Evolutionary conservation across 2,888 invertebrate genomes (phyloP).

Genomic region (Noctuana brunneofusca): DNA sequence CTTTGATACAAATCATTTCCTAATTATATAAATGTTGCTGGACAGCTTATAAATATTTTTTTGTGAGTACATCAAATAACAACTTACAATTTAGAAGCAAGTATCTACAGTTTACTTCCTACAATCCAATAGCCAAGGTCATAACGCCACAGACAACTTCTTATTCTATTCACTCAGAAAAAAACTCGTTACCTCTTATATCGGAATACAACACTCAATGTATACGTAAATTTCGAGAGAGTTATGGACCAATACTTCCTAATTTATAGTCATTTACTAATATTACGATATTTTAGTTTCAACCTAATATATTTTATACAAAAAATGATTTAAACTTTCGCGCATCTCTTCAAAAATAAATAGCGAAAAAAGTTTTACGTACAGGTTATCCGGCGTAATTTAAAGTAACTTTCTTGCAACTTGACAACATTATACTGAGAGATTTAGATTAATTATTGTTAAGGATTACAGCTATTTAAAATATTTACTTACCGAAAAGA

Average conservation of each 20-base stretch:
- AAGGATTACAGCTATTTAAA: conserved; percentile 8
- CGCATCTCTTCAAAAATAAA: conserved; percentile 68
- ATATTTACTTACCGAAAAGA: conserved; percentile 91
- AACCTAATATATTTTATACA: conserved; percentile 36
- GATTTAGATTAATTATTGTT: background rate
- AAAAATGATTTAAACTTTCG: conserved; percentile 66
- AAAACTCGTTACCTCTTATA: conserved; percentile 62
- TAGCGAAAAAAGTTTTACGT: conserved; percentile 51
- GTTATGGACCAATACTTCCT: background rate
- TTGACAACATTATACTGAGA: background rate
- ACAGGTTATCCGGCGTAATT: conserved; percentile 60
- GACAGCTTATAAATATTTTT: conserved; percentile 69
- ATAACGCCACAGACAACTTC: conserved; percentile 67
- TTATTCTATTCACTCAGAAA: conserved; percentile 73
- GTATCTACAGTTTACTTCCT: conserved; percentile 81
- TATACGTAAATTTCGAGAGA: conserved; percentile 5
- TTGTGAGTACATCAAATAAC: conserved; percentile 80
- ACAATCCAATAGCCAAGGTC: conserved; percentile 82
- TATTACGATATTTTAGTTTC: background rate
- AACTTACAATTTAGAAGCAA: conserved; percentile 81
- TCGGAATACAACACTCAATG: conserved; percentile 14
- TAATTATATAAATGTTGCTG: conserved; percentile 49
- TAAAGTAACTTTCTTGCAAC: background rate
- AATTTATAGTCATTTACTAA: no score
- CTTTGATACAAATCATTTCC: conserved; percentile 37